These are phyloP conservation scores for Eucera pruinosa DNA, from an alignment of 2,888 invertebrate species.

Conservation along the genomic window DNA sequence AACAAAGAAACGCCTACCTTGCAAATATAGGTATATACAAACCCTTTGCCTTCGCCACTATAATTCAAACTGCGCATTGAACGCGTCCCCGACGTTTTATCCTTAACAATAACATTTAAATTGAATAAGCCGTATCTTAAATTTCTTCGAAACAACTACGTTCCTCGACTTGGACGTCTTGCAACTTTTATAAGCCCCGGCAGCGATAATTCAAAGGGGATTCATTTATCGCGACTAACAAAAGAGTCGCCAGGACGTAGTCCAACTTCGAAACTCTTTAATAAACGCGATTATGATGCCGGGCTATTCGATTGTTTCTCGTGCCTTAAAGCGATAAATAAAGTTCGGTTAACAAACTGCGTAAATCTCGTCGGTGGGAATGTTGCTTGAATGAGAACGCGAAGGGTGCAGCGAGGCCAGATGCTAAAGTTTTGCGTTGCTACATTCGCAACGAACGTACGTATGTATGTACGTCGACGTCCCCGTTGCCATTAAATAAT, in stretches of 20 bases:
- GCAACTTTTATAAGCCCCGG: too few species aligned
- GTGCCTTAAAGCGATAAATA: constrained; percentile 1
- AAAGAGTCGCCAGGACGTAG: too few species aligned
- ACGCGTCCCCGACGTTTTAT: too few species aligned
- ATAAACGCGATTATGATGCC: neutral
- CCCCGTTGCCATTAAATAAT: constrained; percentile 57
- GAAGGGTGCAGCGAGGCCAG: constrained; percentile 2
- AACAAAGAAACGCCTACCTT: too few species aligned
- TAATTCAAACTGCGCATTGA: too few species aligned
- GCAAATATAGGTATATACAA: too few species aligned
- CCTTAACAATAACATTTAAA: too few species aligned
- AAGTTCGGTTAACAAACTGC: constrained; percentile 26
- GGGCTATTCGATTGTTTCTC: constrained; percentile 16
- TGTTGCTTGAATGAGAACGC: constrained; percentile 8
- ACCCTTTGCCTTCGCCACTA: too few species aligned
- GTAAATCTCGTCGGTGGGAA: constrained; percentile 21
- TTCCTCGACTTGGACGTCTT: too few species aligned
- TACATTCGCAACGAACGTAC: constrained; percentile 37
- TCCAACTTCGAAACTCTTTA: neutral
- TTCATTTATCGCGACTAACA: neutral
- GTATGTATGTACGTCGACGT: too few species aligned
- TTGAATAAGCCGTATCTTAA: too few species aligned
- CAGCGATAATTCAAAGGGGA: neutral
- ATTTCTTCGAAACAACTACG: too few species aligned
- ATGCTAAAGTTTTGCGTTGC: constrained; percentile 56